These are phyloP conservation scores for Neopipo cinnamomea DNA, from an alignment of 2,113 vertebrate genomes.

Conservation along the genomic window DNA sequence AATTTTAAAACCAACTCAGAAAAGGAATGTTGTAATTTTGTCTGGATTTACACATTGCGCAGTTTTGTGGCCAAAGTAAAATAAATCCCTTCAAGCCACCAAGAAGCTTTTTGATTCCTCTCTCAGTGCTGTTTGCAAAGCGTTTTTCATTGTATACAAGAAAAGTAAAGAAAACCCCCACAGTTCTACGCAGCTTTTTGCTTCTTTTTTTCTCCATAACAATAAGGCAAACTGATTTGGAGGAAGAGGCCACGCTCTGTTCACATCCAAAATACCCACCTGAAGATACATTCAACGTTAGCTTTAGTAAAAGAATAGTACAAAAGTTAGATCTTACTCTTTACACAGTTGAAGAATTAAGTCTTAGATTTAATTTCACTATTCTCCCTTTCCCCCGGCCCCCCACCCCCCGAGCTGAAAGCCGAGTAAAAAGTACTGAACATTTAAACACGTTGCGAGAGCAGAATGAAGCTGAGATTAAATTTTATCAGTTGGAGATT, in stretches of 20 bases:
- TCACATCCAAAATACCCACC: conserved; percentile 54
- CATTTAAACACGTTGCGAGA: conserved; percentile 44
- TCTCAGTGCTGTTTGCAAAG: not conserved
- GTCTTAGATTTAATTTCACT: conserved; percentile 31
- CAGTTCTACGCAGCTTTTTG: conserved; percentile 36
- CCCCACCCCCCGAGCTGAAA: conserved; percentile 1
- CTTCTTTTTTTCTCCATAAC: not conserved
- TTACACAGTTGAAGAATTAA: conserved; percentile 56
- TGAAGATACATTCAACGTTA: conserved; percentile 59
- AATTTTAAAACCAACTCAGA: not conserved
- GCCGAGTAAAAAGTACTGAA: conserved; percentile 52
- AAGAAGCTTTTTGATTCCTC: not conserved
- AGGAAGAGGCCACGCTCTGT: conserved; percentile 59
- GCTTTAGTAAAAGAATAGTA: conserved; percentile 63
- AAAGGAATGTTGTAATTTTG: conserved; percentile 5
- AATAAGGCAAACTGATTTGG: conserved; percentile 49
- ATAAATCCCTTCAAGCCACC: not conserved
- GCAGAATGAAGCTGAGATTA: conserved; percentile 12
- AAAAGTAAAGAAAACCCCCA: not conserved
- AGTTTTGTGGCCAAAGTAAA: conserved; percentile 11
- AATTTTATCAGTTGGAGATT: not conserved
- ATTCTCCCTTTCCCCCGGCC: not conserved
- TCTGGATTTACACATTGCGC: not conserved
- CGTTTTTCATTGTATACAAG: not conserved
- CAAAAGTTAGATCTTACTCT: conserved; percentile 60